Percentiles rank a stretch among this genome's conserved stretches.
These are phyloP conservation scores for Capromys pilorides DNA, from an alignment of 2,797 vertebrate genomes.

Conservation along the genomic window DNA sequence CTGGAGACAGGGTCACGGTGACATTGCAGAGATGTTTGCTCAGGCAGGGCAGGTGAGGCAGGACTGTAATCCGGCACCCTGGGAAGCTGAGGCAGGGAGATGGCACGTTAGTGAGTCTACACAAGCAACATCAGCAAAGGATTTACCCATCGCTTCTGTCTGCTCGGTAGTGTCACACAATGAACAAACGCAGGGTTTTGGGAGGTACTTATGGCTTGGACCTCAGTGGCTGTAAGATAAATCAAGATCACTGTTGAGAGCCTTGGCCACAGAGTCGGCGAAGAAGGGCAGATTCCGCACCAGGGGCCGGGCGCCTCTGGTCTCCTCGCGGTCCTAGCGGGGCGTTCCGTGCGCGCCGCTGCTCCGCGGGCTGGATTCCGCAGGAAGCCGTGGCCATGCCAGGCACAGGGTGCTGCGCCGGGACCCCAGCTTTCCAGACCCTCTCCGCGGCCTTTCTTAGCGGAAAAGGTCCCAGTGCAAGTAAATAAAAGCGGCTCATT, in stretches of 20 bases:
- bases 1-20: neutral
- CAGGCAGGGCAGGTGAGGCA: neutral
- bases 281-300: too few species aligned
- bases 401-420: neutral
- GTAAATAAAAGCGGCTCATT: neutral
- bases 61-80: neutral
- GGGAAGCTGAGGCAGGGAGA: neutral
- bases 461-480: neutral
- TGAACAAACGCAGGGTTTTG: neutral
- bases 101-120: neutral
- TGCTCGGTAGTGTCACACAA: too few species aligned
- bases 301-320: fast-evolving
- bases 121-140: neutral
- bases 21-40: neutral
- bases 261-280: neutral
- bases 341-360: too few species aligned
- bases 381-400: too few species aligned
- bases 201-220: neutral
- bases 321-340: neutral
- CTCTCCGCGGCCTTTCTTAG: neutral
- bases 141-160: too few species aligned
- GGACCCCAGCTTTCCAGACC: neutral
- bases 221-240: neutral
- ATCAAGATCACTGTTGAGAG: neutral
- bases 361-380: too few species aligned